These are phyloP conservation scores for Leptarthrus brevirostris DNA, from an alignment of 2,888 invertebrate genomes.

Conservation along the genomic window DNA sequence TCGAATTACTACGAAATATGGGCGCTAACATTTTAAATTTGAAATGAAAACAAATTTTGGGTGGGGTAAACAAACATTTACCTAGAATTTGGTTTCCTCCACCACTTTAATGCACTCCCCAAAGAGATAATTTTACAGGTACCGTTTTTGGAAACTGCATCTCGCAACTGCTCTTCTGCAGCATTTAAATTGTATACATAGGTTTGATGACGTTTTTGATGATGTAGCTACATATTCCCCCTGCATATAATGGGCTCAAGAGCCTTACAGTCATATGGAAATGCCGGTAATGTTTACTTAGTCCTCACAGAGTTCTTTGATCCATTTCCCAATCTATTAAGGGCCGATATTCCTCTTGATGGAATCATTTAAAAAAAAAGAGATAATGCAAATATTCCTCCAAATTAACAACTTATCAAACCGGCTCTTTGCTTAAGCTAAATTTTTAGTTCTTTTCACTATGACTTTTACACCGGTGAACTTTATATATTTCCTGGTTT, in stretches of 20 bases:
- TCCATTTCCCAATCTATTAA: not conserved
- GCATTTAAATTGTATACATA: conserved; percentile 96
- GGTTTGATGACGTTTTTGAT: conserved; percentile 96
- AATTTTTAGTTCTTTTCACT: conserved; percentile 89
- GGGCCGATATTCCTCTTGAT: too few species aligned
- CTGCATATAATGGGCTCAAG: conserved; percentile 94
- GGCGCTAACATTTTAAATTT: too few species aligned
- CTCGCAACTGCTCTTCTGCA: conserved; percentile 90
- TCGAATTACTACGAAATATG: too few species aligned
- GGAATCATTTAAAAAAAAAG: too few species aligned
- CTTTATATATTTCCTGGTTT: conserved; percentile 76
- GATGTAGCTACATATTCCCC: conserved; percentile 98
- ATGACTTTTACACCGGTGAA: conserved; percentile 94
- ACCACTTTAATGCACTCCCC: conserved; percentile 88
- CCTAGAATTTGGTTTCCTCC: too few species aligned
- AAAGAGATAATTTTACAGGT: conserved; percentile 82
- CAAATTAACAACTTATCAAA: too few species aligned
- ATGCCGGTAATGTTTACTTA: conserved; percentile 86
- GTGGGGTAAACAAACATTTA: too few species aligned
- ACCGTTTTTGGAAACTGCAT: conserved; percentile 78
- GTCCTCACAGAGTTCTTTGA: conserved; percentile 6
- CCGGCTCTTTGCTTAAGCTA: too few species aligned
- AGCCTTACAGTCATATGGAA: conserved; percentile 95
- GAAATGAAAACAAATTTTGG: too few species aligned
- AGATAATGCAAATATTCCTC: too few species aligned